Percentiles rank a stretch among this genome's conserved stretches.
These are phyloP conservation scores for Chrysogorgia sp. DNA, from an alignment of 92 coral and sea anemone genomes.

Conservation along the genomic window DNA sequence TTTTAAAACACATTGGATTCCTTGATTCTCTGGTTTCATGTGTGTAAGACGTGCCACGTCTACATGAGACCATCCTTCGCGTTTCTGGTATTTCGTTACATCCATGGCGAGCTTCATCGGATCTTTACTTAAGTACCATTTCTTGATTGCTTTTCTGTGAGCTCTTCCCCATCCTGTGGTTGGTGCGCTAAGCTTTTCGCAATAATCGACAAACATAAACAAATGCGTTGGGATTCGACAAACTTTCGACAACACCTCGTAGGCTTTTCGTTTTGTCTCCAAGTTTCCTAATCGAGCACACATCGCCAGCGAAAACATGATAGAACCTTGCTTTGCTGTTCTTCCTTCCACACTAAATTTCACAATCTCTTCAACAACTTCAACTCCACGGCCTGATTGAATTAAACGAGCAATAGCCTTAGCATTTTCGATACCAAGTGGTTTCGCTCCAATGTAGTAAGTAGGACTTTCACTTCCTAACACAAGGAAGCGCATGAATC, in stretches of 20 bases:
- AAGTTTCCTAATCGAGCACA: slow-evolving; percentile 74
- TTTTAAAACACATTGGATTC: slow-evolving; percentile 65
- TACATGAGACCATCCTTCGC: slow-evolving; percentile 92
- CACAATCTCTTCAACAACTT: slow-evolving; percentile 70
- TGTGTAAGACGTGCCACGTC: slow-evolving; percentile 87
- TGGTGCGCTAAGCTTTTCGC: slow-evolving; percentile 66
- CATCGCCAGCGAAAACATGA: slow-evolving; percentile 75
- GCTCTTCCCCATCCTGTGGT: slow-evolving; percentile 93
- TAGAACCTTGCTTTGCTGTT: slow-evolving; percentile 84
- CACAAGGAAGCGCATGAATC: slow-evolving; percentile 81
- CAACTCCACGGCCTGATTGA: slow-evolving; percentile 71
- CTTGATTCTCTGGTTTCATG: slow-evolving; percentile 68
- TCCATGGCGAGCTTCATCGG: slow-evolving; percentile 72
- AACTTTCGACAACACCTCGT: slow-evolving; percentile 64
- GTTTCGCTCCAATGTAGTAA: slow-evolving; percentile 65
- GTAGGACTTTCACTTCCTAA: slow-evolving; percentile 86
- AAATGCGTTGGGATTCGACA: slow-evolving; percentile 92
- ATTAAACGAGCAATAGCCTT: slow-evolving; percentile 68
- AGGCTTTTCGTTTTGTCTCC: slow-evolving; percentile 79
- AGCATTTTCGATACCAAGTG: slow-evolving; percentile 77
- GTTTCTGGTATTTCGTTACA: slow-evolving; percentile 93
- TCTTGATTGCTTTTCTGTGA: slow-evolving; percentile 87
- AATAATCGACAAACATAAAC: slow-evolving; percentile 73
- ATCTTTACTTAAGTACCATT: slow-evolving; percentile 84
- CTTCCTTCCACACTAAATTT: slow-evolving; percentile 85